Conservation (phyloP, 2,797 vertebrate species). For the Threskiornis aethiopicus region DNA sequence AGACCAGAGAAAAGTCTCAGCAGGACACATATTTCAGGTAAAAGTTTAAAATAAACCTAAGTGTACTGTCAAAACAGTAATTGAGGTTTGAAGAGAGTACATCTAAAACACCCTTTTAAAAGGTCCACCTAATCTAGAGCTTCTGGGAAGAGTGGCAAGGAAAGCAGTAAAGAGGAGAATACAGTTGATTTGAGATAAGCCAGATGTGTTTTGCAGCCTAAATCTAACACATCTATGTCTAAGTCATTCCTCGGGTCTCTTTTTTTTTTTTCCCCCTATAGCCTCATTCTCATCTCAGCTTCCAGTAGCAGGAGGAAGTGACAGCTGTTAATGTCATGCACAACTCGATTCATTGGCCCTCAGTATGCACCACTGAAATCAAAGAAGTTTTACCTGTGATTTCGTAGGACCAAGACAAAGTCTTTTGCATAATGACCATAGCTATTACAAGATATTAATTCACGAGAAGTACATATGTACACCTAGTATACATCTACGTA, state of each 20-base stretch:
- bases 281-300: neutral
- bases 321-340: neutral
- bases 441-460: neutral
- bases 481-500: neutral
- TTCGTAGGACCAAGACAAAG: neutral
- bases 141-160: neutral
- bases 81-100: neutral
- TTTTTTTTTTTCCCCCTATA: neutral
- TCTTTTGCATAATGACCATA: neutral
- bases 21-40: neutral
- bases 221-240: neutral
- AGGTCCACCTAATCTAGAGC: neutral
- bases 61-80: neutral
- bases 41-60: neutral
- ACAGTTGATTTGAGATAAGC: neutral
- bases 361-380: neutral
- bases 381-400: neutral
- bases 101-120: neutral
- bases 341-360: neutral
- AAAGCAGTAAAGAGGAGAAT: neutral
- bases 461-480: neutral
- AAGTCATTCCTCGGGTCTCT: neutral
- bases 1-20: neutral
- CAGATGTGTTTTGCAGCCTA: neutral
- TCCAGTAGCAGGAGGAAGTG: neutral